These are phyloP conservation scores for Tapera naevia DNA, from an alignment of 2,797 vertebrate genomes.

Conservation along the genomic window DNA sequence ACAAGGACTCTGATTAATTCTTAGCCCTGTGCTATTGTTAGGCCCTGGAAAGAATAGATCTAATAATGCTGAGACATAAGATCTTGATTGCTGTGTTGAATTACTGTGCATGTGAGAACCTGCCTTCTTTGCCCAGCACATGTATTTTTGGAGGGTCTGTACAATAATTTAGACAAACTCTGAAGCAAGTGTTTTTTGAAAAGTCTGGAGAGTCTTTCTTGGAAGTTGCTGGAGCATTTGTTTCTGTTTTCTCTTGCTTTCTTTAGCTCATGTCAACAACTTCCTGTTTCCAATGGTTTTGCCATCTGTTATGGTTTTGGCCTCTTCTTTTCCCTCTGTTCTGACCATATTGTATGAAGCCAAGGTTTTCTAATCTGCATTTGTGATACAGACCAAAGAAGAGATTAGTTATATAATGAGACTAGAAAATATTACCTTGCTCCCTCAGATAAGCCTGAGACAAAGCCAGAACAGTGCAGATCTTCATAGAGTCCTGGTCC, in stretches of 20 bases:
- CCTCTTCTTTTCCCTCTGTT: not conserved
- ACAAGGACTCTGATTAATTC: not conserved
- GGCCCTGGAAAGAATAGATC: not conserved
- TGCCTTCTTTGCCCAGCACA: not conserved
- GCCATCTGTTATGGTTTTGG: not conserved
- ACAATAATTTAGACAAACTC: not conserved
- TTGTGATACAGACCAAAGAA: not conserved
- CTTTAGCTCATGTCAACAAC: not conserved
- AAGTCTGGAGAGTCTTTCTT: not conserved
- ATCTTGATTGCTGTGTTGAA: not conserved
- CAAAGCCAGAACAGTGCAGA: not conserved
- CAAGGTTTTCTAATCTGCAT: conserved; percentile 5
- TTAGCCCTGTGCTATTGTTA: not conserved
- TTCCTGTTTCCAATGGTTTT: not conserved
- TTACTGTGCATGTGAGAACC: not conserved
- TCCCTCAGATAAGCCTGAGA: conserved; percentile 32
- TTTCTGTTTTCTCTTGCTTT: not conserved
- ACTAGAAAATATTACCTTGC: not conserved
- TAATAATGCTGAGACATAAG: not conserved
- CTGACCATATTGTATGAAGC: not conserved
- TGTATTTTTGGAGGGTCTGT: not conserved
- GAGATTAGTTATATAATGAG: conserved; percentile 20
- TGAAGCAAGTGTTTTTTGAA: not conserved
- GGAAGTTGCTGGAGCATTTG: not conserved
- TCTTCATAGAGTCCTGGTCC: not conserved